Conservation (phyloP, 2,888 invertebrate genomes). For the Busseola fusca region DNA sequence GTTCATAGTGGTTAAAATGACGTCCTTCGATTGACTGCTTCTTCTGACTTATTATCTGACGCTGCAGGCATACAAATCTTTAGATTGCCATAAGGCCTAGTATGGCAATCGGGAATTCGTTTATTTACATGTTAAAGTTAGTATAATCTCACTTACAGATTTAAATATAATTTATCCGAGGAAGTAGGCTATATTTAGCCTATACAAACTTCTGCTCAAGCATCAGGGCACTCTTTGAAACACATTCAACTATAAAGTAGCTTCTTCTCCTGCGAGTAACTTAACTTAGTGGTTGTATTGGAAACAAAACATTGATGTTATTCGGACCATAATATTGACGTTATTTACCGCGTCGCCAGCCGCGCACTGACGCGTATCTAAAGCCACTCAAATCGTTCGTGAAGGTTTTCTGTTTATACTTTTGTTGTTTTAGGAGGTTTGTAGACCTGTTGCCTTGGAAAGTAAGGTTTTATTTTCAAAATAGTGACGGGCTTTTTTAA, state of each 20-base stretch:
- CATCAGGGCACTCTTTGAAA: conserved; percentile 1
- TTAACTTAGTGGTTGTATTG: conserved; percentile 29
- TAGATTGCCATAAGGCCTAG: too few species aligned
- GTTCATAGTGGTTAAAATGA: background rate
- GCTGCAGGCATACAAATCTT: background rate
- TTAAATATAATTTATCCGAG: background rate
- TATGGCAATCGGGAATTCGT: background rate
- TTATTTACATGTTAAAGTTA: background rate
- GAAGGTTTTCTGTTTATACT: conserved; percentile 45
- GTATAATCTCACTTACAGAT: background rate
- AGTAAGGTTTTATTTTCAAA: background rate
- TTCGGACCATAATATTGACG: conserved; percentile 52
- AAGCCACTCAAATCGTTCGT: conserved; percentile 68
- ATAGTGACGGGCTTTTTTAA: too few species aligned
- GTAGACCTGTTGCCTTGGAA: conserved; percentile 2
- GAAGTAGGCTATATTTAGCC: background rate
- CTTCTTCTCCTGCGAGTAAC: conserved; percentile 12
- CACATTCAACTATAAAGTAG: conserved; percentile 20
- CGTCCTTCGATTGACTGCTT: background rate
- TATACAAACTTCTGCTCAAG: background rate
- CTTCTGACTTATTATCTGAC: background rate
- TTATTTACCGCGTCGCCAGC: conserved; percentile 64
- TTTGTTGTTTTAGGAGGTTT: conserved; percentile 36
- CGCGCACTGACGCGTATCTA: conserved; percentile 58
- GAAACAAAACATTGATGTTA: conserved; percentile 52